Base-by-base conservation (phyloP, 2,797 vertebrate species). In the Sebastes alutus region DNA sequence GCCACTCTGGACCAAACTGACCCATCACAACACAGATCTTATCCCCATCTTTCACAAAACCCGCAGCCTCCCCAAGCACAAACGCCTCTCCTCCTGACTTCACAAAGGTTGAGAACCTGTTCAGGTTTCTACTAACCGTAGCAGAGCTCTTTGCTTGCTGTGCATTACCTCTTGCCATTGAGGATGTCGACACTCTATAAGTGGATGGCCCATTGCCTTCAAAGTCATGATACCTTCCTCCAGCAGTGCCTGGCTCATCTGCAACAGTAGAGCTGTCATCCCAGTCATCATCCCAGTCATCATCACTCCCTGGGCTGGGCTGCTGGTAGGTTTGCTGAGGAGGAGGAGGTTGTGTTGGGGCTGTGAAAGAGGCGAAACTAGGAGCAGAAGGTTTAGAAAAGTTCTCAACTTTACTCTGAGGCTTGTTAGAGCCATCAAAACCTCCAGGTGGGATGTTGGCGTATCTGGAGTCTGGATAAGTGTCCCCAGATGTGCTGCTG, bases 241-340 rank as follows among this genome's bases (percentile, higher is more conserved):
- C 94, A 9, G 93, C 90, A 2, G 94, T 95, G 0, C 97, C 96
- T 0, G 97, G 97, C 84, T 99, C 98, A 12, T 99, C 98, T 0
- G 97, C 97, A 68, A 97, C 97, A 0, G 97, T 98, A 55, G 98
- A 99, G 93, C 94, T 97, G 91, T 99, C 98, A 73, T 99, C 98
- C 98, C 98, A 99, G 89, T 99, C 98, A 27, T 99, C 98, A 64
- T 99, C 98, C 98, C 98, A 99, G 89, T 99, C 97, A 29, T 99
- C 98, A 4, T 96, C 96, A 80, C 98, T 99, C 29, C 96, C 97
- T 32, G 97, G 97, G 89, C 96, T 96, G 66, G 93, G 83, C 88
- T 96, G 84, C 25, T 88, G 95, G 70, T 95, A 96, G 14, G 68
- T 77, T n/a, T 88, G 95, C 67, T 91, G 92, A 54, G 86, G 91